Evolutionary conservation across 2,113 vertebrate species (phyloP).

Genomic region (Gnathonemus echidnorhynchus): DNA sequence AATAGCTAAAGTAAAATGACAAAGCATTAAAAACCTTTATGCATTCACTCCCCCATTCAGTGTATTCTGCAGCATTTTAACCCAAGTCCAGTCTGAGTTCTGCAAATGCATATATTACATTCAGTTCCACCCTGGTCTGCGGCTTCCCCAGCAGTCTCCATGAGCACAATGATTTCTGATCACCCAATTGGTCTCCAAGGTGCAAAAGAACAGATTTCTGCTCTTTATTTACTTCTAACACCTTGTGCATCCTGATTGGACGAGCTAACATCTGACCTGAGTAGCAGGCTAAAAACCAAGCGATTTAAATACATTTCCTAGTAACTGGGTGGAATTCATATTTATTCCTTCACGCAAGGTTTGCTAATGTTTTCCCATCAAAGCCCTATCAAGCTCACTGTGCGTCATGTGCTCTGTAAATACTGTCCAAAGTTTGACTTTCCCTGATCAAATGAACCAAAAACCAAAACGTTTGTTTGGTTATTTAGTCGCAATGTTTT

Average conservation of each 20-base stretch:
- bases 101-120: slow-evolving; percentile 42
- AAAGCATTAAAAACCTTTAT: neutral
- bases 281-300: neutral
- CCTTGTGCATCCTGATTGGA: neutral
- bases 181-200: slow-evolving; percentile 36
- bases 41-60: neutral
- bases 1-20: neutral
- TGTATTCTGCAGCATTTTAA: neutral
- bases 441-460: neutral
- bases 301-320: neutral
- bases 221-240: slow-evolving; percentile 20
- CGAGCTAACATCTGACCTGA: neutral
- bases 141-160: slow-evolving; percentile 28
- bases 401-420: neutral
- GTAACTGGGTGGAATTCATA: neutral
- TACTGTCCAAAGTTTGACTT: neutral
- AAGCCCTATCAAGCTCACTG: neutral
- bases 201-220: slow-evolving; percentile 31
- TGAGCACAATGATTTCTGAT: slow-evolving; percentile 44
- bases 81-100: slow-evolving; percentile 3
- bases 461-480: neutral
- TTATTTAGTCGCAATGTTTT: neutral
- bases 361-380: neutral
- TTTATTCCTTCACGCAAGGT: neutral
- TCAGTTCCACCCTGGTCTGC: slow-evolving; percentile 46